phyloP scores from a whole-genome alignment of 1,140 invertebrate genomes.

The Drosophila ficusphila region DNA sequence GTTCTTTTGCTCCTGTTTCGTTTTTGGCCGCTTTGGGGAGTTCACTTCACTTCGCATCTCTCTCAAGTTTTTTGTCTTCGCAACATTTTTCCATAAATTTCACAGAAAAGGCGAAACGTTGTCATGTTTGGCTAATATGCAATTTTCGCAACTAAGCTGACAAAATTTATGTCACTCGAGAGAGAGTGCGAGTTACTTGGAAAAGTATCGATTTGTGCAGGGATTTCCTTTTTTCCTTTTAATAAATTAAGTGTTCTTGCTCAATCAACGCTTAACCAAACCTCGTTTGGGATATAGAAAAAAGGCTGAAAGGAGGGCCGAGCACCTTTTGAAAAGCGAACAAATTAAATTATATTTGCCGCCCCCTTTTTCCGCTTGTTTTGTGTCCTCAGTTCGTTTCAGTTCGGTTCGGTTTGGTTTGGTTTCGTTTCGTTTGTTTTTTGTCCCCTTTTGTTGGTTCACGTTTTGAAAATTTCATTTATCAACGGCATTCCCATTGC shows the following conservation, averaged over 20 bases:
- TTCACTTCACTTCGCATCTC: constrained; percentile 43
- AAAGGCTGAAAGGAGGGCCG: background rate
- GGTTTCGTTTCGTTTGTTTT: constrained; percentile 52
- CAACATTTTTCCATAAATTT: constrained; percentile 34
- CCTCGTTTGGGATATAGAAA: background rate
- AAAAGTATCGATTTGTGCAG: constrained; percentile 16
- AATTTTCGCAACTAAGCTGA: constrained; percentile 36
- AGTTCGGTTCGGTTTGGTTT: constrained; percentile 30
- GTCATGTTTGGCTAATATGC: constrained; percentile 46
- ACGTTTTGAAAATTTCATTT: constrained; percentile 74
- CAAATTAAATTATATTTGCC: constrained; percentile 50
- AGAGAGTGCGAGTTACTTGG: background rate
- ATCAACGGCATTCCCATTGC: constrained; percentile 68
- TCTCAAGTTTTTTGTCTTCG: constrained; percentile 28
- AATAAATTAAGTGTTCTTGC: constrained; percentile 32
- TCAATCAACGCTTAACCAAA: constrained; percentile 13
- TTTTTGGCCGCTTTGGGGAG: constrained; percentile 18
- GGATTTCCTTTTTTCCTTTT: background rate
- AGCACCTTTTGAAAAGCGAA: constrained; percentile 31
- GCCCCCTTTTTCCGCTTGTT: constrained; percentile 47
- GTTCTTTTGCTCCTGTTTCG: constrained; percentile 15
- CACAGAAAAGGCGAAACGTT: constrained; percentile 2
- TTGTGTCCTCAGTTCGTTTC: too few relatives aligned
- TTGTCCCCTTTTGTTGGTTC: constrained; percentile 36
- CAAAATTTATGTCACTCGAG: constrained; percentile 28